These are phyloP conservation scores for Brevipalpus yothersi DNA, from an alignment of 1,140 invertebrate genomes.

Conservation along the genomic window DNA sequence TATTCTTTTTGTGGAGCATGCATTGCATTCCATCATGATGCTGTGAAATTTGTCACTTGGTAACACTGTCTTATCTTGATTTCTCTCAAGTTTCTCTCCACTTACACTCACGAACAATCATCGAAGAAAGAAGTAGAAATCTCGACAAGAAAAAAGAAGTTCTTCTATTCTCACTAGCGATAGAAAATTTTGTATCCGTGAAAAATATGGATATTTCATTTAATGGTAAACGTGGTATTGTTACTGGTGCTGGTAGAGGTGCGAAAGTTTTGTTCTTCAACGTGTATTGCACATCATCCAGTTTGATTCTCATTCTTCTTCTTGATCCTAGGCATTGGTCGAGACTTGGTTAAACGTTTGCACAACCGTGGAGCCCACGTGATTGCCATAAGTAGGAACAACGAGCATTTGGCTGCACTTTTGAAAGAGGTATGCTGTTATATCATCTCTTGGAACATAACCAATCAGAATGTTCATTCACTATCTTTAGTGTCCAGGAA, in stretches of 20 bases:
- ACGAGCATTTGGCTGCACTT: neutral
- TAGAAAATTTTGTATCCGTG: too few species aligned
- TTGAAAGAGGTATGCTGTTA: neutral
- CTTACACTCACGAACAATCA: too few species aligned
- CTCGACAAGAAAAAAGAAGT: too few species aligned
- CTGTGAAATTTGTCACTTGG: too few species aligned
- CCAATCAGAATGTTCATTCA: neutral
- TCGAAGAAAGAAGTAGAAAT: too few species aligned
- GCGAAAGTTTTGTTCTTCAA: slow-evolving; percentile 8
- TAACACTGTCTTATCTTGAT: too few species aligned
- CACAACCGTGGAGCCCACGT: neutral
- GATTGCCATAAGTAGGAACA: neutral
- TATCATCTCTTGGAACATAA: neutral
- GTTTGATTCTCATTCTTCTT: neutral
- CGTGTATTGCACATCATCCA: neutral
- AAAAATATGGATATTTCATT: slow-evolving; percentile 24
- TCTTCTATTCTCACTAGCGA: too few species aligned
- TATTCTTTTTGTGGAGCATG: too few species aligned
- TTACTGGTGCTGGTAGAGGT: slow-evolving; percentile 59
- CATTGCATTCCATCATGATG: too few species aligned
- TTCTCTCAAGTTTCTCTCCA: too few species aligned
- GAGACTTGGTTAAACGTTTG: neutral
- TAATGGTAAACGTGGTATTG: slow-evolving; percentile 44
- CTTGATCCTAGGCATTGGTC: neutral
- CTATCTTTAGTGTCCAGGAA: slow-evolving; percentile 23